Evolutionary conservation across 2,888 invertebrate genomes (phyloP).

Genomic region (Julus scandinavius): DNA sequence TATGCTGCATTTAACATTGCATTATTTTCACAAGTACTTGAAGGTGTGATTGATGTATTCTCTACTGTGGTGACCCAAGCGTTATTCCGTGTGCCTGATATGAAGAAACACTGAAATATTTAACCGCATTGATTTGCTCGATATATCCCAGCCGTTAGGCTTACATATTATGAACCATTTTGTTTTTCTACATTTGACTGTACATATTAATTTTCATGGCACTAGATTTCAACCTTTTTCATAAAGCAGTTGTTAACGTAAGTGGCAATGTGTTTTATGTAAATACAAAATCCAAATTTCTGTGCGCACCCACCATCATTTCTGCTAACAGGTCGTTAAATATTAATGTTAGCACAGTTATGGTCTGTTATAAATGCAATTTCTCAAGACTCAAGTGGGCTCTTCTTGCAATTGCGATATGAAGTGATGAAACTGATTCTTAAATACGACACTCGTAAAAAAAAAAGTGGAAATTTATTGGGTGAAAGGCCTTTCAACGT

Average conservation of each 20-base stretch:
- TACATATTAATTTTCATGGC: no score
- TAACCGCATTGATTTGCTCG: background rate
- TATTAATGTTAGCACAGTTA: background rate
- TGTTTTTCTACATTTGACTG: no score
- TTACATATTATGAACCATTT: background rate
- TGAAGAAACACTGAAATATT: background rate
- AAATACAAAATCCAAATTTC: background rate
- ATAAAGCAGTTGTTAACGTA: background rate
- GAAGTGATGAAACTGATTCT: background rate
- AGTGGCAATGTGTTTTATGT: constrained; percentile 13
- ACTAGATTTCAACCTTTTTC: background rate
- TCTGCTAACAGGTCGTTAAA: background rate
- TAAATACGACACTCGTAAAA: background rate
- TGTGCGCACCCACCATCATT: background rate
- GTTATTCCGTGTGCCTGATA: background rate
- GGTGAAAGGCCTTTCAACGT: no score
- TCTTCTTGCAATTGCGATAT: background rate
- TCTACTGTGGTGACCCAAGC: no score
- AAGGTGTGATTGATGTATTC: no score
- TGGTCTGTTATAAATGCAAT: background rate
- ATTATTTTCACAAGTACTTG: no score
- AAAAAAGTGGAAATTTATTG: no score
- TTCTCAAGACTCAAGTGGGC: background rate
- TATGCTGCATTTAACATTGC: no score
- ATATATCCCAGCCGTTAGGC: background rate